Evolutionary conservation across 37 sponge, comb jelly and placozoan genomes (phyloP).

Genomic region (Cladorhizidae sp.): DNA sequence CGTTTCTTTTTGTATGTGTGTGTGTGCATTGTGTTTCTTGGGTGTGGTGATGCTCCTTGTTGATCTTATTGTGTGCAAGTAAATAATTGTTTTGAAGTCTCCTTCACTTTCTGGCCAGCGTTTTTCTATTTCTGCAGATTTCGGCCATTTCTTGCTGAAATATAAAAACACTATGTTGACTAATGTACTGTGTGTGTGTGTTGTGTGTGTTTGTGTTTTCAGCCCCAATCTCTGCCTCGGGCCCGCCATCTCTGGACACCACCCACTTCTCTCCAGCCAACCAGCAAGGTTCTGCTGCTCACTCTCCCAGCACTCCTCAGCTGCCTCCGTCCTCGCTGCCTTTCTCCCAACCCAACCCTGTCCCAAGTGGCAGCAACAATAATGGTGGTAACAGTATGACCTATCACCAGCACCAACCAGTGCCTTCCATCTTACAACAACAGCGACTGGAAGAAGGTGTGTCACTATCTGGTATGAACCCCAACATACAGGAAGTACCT

Average conservation of each 20-base stretch:
- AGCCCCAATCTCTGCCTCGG: slow-evolving; percentile 15
- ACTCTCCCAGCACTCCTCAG: slow-evolving; percentile 3
- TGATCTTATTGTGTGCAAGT: too few species aligned
- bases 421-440: background rate
- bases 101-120: too few species aligned
- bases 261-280: background rate
- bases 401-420: background rate
- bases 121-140: too few species aligned
- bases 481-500: background rate
- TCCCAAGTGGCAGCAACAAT: background rate
- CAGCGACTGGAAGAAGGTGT: background rate
- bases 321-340: slow-evolving; percentile 1
- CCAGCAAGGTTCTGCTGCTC: slow-evolving; percentile 13
- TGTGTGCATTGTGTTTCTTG: too few species aligned
- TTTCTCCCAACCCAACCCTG: slow-evolving; percentile 1
- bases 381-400: background rate
- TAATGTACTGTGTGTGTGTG: too few species aligned
- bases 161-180: too few species aligned
- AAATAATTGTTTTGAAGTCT: too few species aligned
- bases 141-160: too few species aligned
- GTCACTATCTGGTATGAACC: too few species aligned
- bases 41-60: too few species aligned
- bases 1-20: too few species aligned
- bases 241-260: slow-evolving; percentile 22
- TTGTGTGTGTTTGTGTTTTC: background rate